Percentiles rank a stretch among this genome's conserved stretches.
Conservation (phyloP, 2,113 vertebrate genomes). For the Caracal caracal region DNA sequence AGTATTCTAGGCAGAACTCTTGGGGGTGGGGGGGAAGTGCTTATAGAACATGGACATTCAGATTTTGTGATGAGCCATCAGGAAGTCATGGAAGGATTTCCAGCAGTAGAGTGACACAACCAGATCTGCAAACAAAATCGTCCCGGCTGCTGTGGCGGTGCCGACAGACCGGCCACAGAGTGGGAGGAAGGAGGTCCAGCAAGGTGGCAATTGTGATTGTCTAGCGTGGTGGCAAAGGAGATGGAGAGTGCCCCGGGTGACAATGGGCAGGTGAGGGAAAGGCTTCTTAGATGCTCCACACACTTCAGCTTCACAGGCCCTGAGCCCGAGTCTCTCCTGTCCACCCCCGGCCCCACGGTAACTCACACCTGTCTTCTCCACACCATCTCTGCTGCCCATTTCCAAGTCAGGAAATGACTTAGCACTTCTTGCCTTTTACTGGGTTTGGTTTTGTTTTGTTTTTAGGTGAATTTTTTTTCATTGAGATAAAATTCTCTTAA, state of each 20-base stretch:
- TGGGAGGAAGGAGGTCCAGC: too few species aligned
- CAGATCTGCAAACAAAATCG: neutral
- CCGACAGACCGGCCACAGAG: neutral
- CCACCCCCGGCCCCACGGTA: neutral
- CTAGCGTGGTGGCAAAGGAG: neutral
- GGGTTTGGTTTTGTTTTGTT: neutral
- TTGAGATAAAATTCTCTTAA: neutral
- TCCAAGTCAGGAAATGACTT: neutral
- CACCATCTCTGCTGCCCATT: neutral
- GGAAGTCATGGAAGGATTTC: neutral
- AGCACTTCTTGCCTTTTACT: neutral
- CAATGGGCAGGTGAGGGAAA: neutral
- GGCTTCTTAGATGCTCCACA: neutral
- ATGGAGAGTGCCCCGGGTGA: too few species aligned
- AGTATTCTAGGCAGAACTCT: neutral
- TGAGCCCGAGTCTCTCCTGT: neutral
- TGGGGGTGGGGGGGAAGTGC: too few species aligned
- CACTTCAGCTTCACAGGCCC: neutral
- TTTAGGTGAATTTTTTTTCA: neutral
- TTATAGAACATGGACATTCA: neutral
- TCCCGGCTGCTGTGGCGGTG: neutral
- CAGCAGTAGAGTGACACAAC: neutral
- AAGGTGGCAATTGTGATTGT: neutral
- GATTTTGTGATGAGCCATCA: neutral
- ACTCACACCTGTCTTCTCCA: neutral